Evolutionary conservation across 2,888 invertebrate genomes (phyloP), one percentile per base, ranked within the genome.

Genomic region (Chouioia cunea): DNA sequence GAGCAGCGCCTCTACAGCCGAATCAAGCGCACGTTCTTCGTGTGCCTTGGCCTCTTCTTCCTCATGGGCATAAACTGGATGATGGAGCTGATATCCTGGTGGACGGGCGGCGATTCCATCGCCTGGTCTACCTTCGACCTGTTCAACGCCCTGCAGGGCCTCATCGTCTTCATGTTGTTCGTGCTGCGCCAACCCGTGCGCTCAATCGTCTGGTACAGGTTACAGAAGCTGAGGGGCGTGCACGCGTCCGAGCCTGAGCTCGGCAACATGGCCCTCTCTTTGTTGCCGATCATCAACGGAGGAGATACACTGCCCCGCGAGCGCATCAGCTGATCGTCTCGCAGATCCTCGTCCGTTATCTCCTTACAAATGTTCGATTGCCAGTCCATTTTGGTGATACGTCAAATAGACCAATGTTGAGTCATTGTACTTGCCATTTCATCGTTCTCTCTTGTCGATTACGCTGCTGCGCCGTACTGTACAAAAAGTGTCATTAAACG

Each of bases 51-150:
- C 48, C 86, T 93, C 6, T 91, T 90, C 65, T 86, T 90, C 71
- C 88, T 92, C 73, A 91, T 92, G 89, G 90, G 91, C 0, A 84
- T 91, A 10, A 91, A 91, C 60, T 93, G 93, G 93, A 87, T 90
- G 43, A 87, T 92, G 82, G 93, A 93, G 82, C 87, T 92, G 74
- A 88, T 92, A 0, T 91, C 92, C 0, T 92, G 90, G 89, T 87
- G 88, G 58, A 88, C 88, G 0, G 89, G 89, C 0, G 88, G 89
- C 60, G 87, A 88, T 63, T 82, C 87, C 0, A 81, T 86, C 0
- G 86, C 87, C 16, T 90, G 91, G 88, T 88, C 90, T 0, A 87
- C 91, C 20, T 91, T 91, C 77, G 92, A 92, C 82, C 87, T 92
- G 75, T 86, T 92, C 76, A 92, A 92, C 80, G 91, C 91, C 0